Percentiles rank a stretch among this genome's conserved stretches.
phyloP scores from a whole-genome alignment of 2,113 vertebrate genomes.

The Cranoglanis bouderius region DNA sequence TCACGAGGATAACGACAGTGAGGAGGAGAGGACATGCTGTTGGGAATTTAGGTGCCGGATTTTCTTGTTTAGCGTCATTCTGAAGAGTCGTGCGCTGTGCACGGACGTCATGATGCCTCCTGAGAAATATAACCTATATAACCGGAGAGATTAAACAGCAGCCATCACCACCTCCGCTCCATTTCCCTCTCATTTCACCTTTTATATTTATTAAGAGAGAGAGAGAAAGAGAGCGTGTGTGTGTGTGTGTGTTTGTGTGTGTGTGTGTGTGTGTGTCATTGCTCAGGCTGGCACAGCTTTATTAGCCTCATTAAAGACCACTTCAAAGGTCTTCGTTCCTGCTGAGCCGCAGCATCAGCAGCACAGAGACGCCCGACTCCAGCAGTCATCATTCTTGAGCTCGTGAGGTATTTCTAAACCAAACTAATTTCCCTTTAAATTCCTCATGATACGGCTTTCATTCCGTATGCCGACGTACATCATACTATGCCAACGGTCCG shows the following conservation, averaged over 20 bases:
- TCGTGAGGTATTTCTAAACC: neutral
- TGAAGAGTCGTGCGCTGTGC: neutral
- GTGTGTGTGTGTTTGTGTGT: neutral
- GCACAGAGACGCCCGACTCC: neutral
- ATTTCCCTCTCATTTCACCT: neutral
- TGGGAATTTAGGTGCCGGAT: neutral
- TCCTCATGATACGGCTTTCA: no score
- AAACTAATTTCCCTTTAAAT: no score
- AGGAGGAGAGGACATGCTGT: neutral
- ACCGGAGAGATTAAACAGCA: neutral
- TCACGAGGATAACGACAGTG: neutral
- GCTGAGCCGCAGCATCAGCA: neutral
- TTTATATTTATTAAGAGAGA: neutral
- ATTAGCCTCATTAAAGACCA: conserved; percentile 2
- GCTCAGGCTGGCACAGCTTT: neutral
- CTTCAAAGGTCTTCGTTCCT: neutral
- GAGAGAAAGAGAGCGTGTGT: neutral
- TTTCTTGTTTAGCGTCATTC: neutral
- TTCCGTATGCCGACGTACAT: no score
- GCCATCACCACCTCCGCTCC: neutral
- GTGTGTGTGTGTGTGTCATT: neutral
- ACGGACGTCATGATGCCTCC: neutral
- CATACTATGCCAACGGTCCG: no score
- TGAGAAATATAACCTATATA: neutral
- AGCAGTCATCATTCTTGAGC: neutral